phyloP scores from a whole-genome alignment of 2,888 invertebrate genomes.

The Monochamus alternatus region DNA sequence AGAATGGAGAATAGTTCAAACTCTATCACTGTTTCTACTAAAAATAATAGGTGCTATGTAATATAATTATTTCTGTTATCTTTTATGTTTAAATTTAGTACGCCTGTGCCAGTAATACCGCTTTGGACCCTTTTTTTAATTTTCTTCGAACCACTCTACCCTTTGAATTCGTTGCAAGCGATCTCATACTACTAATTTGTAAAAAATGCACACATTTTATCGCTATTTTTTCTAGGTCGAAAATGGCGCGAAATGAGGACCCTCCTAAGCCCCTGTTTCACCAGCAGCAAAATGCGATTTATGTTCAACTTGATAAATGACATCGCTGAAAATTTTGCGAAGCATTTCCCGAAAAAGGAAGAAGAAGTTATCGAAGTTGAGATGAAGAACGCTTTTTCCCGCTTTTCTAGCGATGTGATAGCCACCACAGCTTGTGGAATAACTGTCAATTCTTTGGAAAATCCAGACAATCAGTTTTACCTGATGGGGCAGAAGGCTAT shows the following conservation, averaged over 20 bases:
- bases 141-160: no score
- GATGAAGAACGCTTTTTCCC: constrained; percentile 69
- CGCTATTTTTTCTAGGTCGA: constrained; percentile 45
- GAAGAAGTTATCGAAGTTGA: constrained; percentile 65
- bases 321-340: constrained; percentile 45
- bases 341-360: constrained; percentile 56
- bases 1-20: no score
- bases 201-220: no score
- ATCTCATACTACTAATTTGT: no score
- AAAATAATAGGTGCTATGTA: no score
- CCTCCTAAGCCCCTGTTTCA: constrained; percentile 63
- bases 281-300: constrained; percentile 65
- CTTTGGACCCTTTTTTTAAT: no score
- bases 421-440: constrained; percentile 67
- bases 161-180: no score
- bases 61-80: no score
- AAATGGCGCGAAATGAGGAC: constrained; percentile 63
- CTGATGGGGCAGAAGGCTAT: constrained; percentile 72
- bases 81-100: no score
- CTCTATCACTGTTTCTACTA: no score
- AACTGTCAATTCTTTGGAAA: constrained; percentile 72
- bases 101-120: no score
- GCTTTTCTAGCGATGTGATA: constrained; percentile 72
- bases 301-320: constrained; percentile 61
- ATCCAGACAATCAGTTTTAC: constrained; percentile 74